phyloP scores from a whole-genome alignment of 2,113 vertebrate genomes.

The Cygnus buccinator region DNA sequence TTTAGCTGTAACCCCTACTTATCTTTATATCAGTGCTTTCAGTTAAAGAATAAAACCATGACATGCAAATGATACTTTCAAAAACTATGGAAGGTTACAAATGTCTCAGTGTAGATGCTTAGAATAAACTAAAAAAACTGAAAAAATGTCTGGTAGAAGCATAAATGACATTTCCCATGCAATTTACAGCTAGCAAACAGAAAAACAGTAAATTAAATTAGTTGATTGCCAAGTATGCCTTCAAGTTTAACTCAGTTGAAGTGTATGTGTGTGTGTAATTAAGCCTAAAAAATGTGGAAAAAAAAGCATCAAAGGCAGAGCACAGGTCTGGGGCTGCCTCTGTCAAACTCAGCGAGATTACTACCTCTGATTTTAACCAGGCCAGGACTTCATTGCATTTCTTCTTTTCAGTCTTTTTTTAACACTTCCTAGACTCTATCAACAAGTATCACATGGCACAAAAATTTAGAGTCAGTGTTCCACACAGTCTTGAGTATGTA shows the following conservation, averaged over 20 bases:
- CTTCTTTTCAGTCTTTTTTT: neutral
- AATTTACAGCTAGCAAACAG: neutral
- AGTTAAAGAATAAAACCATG: neutral
- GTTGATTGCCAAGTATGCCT: neutral
- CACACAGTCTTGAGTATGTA: neutral
- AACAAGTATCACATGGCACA: neutral
- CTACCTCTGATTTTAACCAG: neutral
- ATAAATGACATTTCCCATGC: neutral
- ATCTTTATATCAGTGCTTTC: neutral
- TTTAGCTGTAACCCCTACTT: slow-evolving; percentile 3
- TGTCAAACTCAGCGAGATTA: neutral
- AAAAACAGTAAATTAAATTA: neutral
- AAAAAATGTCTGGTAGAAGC: neutral
- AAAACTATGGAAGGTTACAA: neutral
- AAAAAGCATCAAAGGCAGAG: neutral
- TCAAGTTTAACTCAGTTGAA: neutral
- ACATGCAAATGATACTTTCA: neutral
- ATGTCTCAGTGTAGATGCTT: neutral
- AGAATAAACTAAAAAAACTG: neutral
- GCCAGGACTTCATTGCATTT: neutral
- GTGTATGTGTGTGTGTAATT: neutral
- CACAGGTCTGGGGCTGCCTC: neutral
- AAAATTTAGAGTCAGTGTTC: neutral
- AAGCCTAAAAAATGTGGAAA: neutral
- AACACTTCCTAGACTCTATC: neutral